Evolutionary conservation across 2,797 vertebrate genomes (phyloP), one percentile per base, ranked within the genome.

Genomic region (Tokudaia tokunoshimensis): DNA sequence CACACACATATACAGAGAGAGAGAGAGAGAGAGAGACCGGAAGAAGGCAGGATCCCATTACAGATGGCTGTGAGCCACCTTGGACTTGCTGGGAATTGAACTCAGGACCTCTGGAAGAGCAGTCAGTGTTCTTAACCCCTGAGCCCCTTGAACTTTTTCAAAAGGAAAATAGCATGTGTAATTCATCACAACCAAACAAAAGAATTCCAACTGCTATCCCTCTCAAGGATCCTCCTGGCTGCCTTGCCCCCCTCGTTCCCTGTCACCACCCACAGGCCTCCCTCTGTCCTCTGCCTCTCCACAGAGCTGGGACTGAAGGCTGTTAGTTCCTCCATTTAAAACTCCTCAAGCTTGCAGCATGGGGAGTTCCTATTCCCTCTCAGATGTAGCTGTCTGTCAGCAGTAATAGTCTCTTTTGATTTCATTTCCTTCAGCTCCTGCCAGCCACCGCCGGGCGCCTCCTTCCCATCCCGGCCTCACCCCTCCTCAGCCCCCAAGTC

Each of bases 381-480:
- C 96, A 94, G 91, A 97, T 92, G 94, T 96, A 96, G 97, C 97
- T 97, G 97, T 97, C 97, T 97, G 97, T 98, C 97, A 95, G 97
- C 97, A 96, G 75, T 97, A 97, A 97, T 96, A 96, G 96, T 97
- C 96, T 97, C 96, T 97, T 97, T 98, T 83, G 82, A 97, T 98
- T 97, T 97, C 96, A 96, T 97, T 98, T 97, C 96, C 95, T 97
- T 97, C 97, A 67, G 96, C 93, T 97, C 96, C 90, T 44, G 93
- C 96, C 96, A 88, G 92, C 75, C 78, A 85, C 76, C 92, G 85
- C 70, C 70, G 3, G 94, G 85, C 52, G 74, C 96, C 74, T 55
- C 89, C 72, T 92, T 93, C 88, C 92, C 96, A 76, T 63, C 85
- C 96, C 87, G 37, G 59, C 88, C 79, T 76, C 96, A 72, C 87